Conservation (phyloP, 2,113 vertebrate species). For the Lepisosteus oculatus region DNA sequence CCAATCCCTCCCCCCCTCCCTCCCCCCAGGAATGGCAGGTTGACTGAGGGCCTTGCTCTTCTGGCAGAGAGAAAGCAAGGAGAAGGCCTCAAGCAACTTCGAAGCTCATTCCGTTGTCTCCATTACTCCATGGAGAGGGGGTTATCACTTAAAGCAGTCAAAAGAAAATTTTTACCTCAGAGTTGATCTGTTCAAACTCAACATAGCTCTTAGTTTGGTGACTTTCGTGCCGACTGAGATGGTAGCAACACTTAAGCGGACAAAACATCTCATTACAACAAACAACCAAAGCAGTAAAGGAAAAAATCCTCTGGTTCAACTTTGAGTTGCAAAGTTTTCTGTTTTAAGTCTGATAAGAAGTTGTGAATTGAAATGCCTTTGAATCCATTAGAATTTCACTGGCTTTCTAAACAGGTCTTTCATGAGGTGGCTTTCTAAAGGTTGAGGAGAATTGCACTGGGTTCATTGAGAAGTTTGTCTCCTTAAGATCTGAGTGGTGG, state of each 20-base stretch:
- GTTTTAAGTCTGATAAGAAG: constrained; percentile 52
- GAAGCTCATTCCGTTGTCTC: constrained; percentile 66
- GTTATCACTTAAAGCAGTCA: constrained; percentile 62
- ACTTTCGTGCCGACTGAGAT: constrained; percentile 29
- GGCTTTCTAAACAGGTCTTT: constrained; percentile 67
- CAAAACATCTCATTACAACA: constrained; percentile 15
- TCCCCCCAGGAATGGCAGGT: constrained; percentile 51
- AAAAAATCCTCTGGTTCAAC: constrained; percentile 42
- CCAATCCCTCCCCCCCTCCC: constrained; percentile 39
- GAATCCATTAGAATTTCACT: constrained; percentile 58
- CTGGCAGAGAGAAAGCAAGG: constrained; percentile 53
- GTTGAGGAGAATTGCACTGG: constrained; percentile 45
- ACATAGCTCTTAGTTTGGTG: constrained; percentile 37
- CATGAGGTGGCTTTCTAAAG: constrained; percentile 59
- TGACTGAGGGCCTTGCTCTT: constrained; percentile 71
- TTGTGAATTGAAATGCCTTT: constrained; percentile 54
- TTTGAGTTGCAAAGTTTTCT: constrained; percentile 76
- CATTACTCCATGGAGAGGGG: constrained; percentile 56
- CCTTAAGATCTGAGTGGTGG: constrained; percentile 72
- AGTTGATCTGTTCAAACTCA: constrained; percentile 63
- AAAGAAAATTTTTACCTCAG: constrained; percentile 77
- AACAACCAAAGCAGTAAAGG: constrained; percentile 38
- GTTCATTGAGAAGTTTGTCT: constrained; percentile 63
- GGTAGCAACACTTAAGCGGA: constrained; percentile 24
- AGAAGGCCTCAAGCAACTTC: constrained; percentile 69